Percentiles rank a stretch among this genome's conserved stretches.
These are phyloP conservation scores for Molorchus minor DNA, from an alignment of 2,888 invertebrate species.

Conservation along the genomic window DNA sequence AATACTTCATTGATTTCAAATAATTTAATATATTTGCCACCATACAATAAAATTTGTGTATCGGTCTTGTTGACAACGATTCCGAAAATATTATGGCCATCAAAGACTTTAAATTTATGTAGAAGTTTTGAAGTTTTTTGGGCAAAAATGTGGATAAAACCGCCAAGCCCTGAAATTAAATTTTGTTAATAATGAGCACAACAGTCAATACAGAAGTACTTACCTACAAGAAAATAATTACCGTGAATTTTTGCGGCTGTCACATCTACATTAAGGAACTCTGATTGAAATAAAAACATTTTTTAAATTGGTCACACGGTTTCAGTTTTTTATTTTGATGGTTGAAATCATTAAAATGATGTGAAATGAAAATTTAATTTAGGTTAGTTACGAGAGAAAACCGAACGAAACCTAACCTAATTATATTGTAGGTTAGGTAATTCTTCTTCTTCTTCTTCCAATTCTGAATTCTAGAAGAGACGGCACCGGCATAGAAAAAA, in stretches of 20 bases:
- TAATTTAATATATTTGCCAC: slow-evolving; percentile 66
- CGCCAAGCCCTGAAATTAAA: slow-evolving; percentile 67
- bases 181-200: too few species aligned
- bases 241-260: slow-evolving; percentile 64
- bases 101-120: slow-evolving; percentile 53
- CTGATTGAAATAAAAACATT: slow-evolving; percentile 39
- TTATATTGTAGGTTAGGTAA: too few species aligned
- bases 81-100: slow-evolving; percentile 70
- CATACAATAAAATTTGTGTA: slow-evolving; percentile 65
- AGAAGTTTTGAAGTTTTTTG: slow-evolving; percentile 42
- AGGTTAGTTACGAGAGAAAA: too few species aligned
- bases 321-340: slow-evolving; percentile 12
- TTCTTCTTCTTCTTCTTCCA: not conserved
- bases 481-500: too few species aligned
- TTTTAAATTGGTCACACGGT: slow-evolving; percentile 19
- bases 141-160: slow-evolving; percentile 56
- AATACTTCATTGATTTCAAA: slow-evolving; percentile 34
- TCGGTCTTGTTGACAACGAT: slow-evolving; percentile 59
- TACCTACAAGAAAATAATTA: slow-evolving; percentile 65
- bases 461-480: too few species aligned
- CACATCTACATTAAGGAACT: slow-evolving; percentile 61
- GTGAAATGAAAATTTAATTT: too few species aligned
- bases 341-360: too few species aligned
- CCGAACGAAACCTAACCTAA: too few species aligned
- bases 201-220: slow-evolving; percentile 33